Evolutionary conservation across 2,113 vertebrate genomes (phyloP).

Genomic region (Penelope pileata): DNA sequence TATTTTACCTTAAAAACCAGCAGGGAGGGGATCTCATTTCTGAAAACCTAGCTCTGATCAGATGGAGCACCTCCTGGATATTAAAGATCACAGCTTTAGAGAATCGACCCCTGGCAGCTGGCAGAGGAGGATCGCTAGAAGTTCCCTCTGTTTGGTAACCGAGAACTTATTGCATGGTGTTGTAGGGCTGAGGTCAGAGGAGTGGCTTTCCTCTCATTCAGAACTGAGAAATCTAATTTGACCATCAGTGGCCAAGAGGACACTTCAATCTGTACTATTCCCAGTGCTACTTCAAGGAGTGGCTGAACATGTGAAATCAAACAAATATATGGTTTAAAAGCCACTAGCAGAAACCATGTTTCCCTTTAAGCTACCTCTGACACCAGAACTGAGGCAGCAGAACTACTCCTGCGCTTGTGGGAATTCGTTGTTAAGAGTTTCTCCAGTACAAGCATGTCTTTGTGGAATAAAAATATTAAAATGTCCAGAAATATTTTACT

Average conservation of each 20-base stretch:
- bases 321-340: not conserved
- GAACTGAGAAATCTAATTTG: not conserved
- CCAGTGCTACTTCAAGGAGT: not conserved
- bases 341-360: not conserved
- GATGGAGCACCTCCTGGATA: not conserved
- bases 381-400: not conserved
- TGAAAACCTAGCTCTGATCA: not conserved
- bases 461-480: not conserved
- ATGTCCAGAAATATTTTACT: not conserved
- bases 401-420: not conserved
- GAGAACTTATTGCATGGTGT: not conserved
- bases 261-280: not conserved
- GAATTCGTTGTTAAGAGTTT: not conserved
- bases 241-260: not conserved
- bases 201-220: not conserved
- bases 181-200: not conserved
- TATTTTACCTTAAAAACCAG: not conserved
- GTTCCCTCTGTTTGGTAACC: fast-evolving
- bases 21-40: not conserved
- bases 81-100: not conserved
- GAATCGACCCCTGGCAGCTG: not conserved
- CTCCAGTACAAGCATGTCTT: not conserved
- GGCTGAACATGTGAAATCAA: not conserved
- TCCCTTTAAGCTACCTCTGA: not conserved
- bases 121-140: not conserved